Conservation (phyloP, 2,888 invertebrate genomes). For the Acholoe squamosa region DNA sequence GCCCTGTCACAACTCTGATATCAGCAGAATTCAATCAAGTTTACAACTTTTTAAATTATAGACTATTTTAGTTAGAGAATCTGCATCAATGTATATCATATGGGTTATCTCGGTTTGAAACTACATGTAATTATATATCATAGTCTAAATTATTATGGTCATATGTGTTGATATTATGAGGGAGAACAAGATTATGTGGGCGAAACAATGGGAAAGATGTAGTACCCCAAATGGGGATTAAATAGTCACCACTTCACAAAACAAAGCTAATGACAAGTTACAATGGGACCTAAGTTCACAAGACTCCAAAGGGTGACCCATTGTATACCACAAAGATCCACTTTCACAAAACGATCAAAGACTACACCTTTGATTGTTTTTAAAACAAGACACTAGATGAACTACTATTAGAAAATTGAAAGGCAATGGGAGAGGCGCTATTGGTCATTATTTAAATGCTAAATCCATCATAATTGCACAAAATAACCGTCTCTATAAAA, state of each 20-base stretch:
- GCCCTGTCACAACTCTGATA: conserved; percentile 33
- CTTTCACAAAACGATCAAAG: conserved; percentile 31
- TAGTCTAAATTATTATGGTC: not conserved
- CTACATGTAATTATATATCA: too few species aligned
- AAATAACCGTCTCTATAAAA: too few species aligned
- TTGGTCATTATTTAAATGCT: too few species aligned
- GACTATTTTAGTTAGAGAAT: not conserved
- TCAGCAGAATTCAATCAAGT: conserved; percentile 46
- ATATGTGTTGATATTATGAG: not conserved
- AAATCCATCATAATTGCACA: too few species aligned
- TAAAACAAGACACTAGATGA: not conserved
- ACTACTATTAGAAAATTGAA: not conserved
- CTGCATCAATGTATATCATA: too few species aligned
- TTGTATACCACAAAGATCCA: not conserved
- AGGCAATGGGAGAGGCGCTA: too few species aligned
- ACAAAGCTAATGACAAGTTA: not conserved
- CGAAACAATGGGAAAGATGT: too few species aligned
- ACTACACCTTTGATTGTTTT: not conserved
- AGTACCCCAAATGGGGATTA: not conserved
- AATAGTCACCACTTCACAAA: conserved; percentile 32
- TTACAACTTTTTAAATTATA: conserved; percentile 17
- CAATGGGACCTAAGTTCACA: conserved; percentile 20
- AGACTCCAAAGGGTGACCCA: conserved; percentile 18
- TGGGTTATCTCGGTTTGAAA: too few species aligned
- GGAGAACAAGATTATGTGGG: too few species aligned